These are phyloP conservation scores for Hanleya hanleyi DNA, from an alignment of 2,888 invertebrate genomes.

Conservation along the genomic window DNA sequence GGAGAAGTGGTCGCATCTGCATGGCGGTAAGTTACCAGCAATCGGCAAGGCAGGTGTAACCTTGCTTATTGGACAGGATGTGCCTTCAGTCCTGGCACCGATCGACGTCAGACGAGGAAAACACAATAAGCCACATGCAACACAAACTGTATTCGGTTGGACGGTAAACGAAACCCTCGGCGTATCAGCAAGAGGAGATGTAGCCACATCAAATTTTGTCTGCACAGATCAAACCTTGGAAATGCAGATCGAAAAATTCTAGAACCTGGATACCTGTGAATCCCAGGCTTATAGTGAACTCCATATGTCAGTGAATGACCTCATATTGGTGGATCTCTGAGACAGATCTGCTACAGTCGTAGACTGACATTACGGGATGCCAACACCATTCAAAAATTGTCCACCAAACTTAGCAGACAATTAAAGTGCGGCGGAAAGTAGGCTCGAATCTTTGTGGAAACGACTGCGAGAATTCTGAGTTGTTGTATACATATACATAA, in stretches of 20 bases:
- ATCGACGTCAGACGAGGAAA: background rate
- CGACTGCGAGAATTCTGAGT: background rate
- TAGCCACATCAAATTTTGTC: constrained; percentile 8
- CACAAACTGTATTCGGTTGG: constrained; percentile 24
- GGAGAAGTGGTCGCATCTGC: background rate
- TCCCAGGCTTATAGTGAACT: constrained; percentile 82
- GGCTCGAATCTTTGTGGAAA: background rate
- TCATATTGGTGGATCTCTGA: constrained; percentile 1
- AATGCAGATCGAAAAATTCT: constrained; percentile 83
- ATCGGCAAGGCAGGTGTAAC: background rate
- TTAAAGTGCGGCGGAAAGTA: background rate
- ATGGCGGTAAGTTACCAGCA: background rate
- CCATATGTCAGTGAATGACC: constrained; percentile 83
- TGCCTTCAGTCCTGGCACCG: background rate
- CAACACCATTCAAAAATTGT: constrained; percentile 20
- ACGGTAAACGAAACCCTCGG: constrained; percentile 18
- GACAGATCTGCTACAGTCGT: background rate
- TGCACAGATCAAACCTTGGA: constrained; percentile 82
- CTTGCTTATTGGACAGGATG: background rate
- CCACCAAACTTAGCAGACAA: background rate
- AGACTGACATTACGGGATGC: constrained; percentile 18
- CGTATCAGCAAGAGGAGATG: background rate
- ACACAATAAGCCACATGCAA: constrained; percentile 21
- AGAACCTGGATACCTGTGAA: constrained; percentile 17
- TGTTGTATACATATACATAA: background rate